Evolutionary conservation across 2,797 vertebrate genomes (phyloP).

Genomic region (Acanthurus leucopareius): DNA sequence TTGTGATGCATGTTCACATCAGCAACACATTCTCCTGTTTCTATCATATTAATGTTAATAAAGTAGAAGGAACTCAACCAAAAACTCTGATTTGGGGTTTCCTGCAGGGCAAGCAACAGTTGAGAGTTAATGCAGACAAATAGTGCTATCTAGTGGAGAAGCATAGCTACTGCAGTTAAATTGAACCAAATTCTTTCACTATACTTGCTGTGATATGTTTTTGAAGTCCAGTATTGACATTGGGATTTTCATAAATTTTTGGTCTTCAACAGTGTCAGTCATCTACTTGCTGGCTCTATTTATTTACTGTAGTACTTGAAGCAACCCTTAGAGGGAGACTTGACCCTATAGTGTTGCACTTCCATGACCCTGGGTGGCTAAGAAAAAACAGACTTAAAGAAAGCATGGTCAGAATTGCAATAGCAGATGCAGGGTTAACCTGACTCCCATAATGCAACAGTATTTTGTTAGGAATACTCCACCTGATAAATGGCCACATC

Average conservation of each 20-base stretch:
- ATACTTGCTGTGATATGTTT: not conserved
- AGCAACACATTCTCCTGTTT: not conserved
- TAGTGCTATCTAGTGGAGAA: conserved; percentile 57
- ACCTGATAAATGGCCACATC: not conserved
- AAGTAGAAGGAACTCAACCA: too few species aligned
- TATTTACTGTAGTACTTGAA: not conserved
- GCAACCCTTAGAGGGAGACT: too few species aligned
- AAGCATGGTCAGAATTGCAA: not conserved
- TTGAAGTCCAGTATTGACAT: not conserved
- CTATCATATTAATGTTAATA: not conserved
- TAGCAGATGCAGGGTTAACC: not conserved
- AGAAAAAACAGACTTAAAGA: not conserved
- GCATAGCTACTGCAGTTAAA: accelerated
- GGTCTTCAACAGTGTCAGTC: not conserved
- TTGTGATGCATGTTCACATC: not conserved
- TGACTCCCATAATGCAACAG: not conserved
- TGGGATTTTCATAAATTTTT: not conserved
- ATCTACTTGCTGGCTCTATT: not conserved
- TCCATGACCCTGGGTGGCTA: not conserved
- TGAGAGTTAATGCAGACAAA: not conserved
- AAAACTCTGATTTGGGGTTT: not conserved
- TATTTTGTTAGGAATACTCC: not conserved
- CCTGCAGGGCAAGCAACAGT: not conserved
- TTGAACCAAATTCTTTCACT: not conserved
- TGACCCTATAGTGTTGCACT: not conserved